Conservation (phyloP, 2,797 vertebrate genomes). For the Anas flavirostris region DNA sequence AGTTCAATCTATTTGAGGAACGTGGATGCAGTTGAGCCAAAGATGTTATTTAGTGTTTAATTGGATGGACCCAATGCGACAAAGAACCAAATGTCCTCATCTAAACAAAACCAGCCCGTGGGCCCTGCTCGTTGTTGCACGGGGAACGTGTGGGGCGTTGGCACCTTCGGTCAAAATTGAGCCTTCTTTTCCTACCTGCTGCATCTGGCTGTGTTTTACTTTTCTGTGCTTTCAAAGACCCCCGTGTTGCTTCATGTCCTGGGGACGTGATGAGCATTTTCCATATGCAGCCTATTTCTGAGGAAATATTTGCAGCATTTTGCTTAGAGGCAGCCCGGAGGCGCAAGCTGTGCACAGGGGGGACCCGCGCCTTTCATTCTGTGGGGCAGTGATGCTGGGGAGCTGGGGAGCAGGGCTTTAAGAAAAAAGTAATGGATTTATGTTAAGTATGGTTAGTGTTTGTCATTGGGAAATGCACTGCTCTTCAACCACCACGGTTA, state of each 20-base stretch:
- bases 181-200: rapidly evolving
- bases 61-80: neutral
- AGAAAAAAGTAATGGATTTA: neutral
- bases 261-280: neutral
- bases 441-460: neutral
- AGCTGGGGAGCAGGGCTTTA: neutral
- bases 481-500: neutral
- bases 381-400: rapidly evolving
- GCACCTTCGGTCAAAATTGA: neutral
- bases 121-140: neutral
- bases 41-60: conserved; percentile 31
- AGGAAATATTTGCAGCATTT: neutral
- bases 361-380: neutral
- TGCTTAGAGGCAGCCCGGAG: neutral
- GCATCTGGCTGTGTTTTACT: rapidly evolving
- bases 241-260: rapidly evolving
- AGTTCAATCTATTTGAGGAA: neutral
- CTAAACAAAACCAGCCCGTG: neutral
- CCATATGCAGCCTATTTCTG: rapidly evolving
- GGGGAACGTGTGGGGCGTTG: too few species aligned
- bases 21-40: neutral
- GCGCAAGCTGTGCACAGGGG: neutral
- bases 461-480: rapidly evolving
- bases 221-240: neutral
- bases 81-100: neutral